Conservation (phyloP, 2,113 vertebrate species). For the Pteruthius melanotis region DNA sequence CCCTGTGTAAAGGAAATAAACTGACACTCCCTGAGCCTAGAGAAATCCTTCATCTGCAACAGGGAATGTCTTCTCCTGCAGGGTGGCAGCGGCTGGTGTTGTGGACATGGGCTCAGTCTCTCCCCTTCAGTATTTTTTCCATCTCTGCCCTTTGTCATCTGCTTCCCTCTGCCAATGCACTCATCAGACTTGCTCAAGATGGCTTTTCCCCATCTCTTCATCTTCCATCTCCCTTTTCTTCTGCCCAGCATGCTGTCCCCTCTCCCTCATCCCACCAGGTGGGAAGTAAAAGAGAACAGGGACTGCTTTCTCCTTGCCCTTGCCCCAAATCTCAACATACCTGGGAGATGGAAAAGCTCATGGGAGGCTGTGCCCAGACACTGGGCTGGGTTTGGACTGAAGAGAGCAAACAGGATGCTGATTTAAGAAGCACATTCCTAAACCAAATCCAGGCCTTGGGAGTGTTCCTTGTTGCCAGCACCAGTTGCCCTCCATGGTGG, state of each 20-base stretch:
- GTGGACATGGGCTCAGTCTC: background rate
- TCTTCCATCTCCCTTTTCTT: background rate
- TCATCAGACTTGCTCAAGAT: background rate
- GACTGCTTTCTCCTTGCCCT: background rate
- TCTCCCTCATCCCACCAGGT: background rate
- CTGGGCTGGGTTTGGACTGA: background rate
- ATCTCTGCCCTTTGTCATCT: background rate
- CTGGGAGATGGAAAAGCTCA: background rate
- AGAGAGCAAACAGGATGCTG: background rate
- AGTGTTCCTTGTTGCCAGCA: background rate
- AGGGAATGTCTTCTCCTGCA: accelerated
- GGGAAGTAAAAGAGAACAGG: background rate
- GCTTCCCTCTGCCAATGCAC: accelerated
- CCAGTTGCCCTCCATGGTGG: accelerated
- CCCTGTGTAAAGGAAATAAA: background rate
- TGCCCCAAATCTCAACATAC: accelerated
- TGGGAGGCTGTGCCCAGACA: background rate
- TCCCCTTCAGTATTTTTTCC: background rate
- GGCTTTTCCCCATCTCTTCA: background rate
- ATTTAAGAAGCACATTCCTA: background rate
- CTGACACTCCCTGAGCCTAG: background rate
- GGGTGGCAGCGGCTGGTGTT: background rate
- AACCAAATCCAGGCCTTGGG: background rate
- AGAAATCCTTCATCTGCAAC: background rate
- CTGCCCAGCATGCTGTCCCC: accelerated